phyloP scores from a whole-genome alignment of 2,888 invertebrate species.

The Sphaerophoria rueppellii region DNA sequence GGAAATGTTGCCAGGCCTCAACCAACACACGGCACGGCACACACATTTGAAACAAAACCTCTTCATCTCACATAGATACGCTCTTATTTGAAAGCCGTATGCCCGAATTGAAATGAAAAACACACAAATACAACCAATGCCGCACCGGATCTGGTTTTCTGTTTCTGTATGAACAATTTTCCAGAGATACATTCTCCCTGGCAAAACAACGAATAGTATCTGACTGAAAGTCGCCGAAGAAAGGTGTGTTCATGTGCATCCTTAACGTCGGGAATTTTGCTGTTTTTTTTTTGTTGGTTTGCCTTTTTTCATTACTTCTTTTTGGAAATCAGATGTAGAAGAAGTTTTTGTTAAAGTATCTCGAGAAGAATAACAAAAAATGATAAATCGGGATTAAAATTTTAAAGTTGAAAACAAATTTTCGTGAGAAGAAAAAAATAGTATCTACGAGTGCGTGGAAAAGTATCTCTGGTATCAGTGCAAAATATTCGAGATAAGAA shows the following conservation, averaged over 20 bases:
- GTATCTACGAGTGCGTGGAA: slow-evolving; percentile 28
- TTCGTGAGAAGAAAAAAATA: slow-evolving; percentile 14
- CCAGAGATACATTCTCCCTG: slow-evolving; percentile 66
- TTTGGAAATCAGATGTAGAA: slow-evolving; percentile 8
- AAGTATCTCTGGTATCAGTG: slow-evolving; percentile 46
- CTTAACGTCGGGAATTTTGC: slow-evolving; percentile 61
- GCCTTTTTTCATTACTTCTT: not conserved
- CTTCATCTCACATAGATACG: slow-evolving; percentile 31
- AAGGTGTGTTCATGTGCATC: slow-evolving; percentile 68
- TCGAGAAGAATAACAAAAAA: slow-evolving; percentile 7
- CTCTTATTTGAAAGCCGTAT: not conserved
- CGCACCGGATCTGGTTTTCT: slow-evolving; percentile 59
- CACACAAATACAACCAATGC: slow-evolving; percentile 18
- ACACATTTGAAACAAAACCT: slow-evolving; percentile 4
- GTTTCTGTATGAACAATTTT: slow-evolving; percentile 27
- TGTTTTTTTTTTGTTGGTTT: slow-evolving; percentile 12
- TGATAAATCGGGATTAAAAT: slow-evolving; percentile 16
- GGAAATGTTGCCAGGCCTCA: slow-evolving; percentile 56
- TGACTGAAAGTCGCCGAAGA: slow-evolving; percentile 76
- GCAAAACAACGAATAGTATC: slow-evolving; percentile 75
- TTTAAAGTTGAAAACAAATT: slow-evolving; percentile 12
- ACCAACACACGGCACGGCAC: too few species aligned
- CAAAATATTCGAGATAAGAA: slow-evolving; percentile 10
- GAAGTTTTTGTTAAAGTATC: not conserved
- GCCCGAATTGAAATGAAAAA: not conserved